A percentile compares a stretch with the other conserved stretches of the same genome.
Conservation (phyloP, 2,888 invertebrate genomes). For the Alentia gelatinosa region DNA sequence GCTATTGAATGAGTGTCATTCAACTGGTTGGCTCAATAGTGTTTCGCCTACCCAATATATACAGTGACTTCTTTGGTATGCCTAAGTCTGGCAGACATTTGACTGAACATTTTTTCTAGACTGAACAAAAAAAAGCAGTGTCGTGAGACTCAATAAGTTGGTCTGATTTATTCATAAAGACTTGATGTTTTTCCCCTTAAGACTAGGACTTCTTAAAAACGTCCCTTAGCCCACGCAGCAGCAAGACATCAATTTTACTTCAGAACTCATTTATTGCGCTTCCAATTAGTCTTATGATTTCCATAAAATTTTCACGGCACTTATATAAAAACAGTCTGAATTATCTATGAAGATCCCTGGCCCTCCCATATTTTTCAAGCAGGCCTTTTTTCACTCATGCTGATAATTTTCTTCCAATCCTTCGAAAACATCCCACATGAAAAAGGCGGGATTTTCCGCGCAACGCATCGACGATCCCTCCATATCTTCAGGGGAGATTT, state of each 20-base stretch:
- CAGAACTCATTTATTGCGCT: neutral
- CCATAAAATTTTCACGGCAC: neutral
- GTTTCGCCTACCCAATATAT: too few relatives aligned
- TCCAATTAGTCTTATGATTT: slow-evolving; percentile 16
- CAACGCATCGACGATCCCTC: neutral
- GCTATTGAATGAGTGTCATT: too few relatives aligned
- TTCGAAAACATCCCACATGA: too few relatives aligned
- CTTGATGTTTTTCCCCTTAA: neutral
- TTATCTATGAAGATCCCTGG: neutral
- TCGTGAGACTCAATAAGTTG: neutral
- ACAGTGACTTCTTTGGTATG: too few relatives aligned
- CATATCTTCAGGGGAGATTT: neutral
- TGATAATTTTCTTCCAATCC: neutral
- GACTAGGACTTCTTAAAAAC: neutral
- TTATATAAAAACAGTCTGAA: neutral
- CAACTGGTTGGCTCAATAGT: too few relatives aligned
- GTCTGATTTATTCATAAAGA: slow-evolving; percentile 1
- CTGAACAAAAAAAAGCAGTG: neutral
- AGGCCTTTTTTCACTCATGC: neutral
- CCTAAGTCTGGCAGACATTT: too few relatives aligned
- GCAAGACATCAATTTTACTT: slow-evolving; percentile 9
- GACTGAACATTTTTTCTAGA: too few relatives aligned
- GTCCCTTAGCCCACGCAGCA: neutral
- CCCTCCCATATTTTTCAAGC: neutral
- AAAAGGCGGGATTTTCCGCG: neutral